Percentiles rank a stretch among this genome's conserved stretches.
phyloP scores from a whole-genome alignment of 2,113 vertebrate genomes.

The Cololabis saira region DNA sequence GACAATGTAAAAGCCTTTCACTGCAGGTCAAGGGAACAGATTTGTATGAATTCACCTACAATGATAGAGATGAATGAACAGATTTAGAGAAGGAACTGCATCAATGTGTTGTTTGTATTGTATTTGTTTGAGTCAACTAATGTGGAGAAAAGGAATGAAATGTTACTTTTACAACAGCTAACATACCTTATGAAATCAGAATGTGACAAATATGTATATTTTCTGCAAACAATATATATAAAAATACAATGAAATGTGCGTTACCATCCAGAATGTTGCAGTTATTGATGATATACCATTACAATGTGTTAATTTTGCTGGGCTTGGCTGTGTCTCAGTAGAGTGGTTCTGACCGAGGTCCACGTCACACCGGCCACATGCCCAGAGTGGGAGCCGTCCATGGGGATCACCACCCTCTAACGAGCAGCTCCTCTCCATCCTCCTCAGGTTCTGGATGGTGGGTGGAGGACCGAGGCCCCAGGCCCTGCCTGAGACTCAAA shows the following conservation, averaged over 20 bases:
- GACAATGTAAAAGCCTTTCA: too few relatives aligned
- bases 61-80: too few relatives aligned
- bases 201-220: neutral
- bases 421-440: slow-evolving; percentile 58
- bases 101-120: neutral
- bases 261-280: neutral
- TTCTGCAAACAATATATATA: neutral
- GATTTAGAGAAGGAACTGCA: neutral
- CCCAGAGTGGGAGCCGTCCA: slow-evolving; percentile 85
- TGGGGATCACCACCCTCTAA: slow-evolving; percentile 87
- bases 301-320: slow-evolving; percentile 58
- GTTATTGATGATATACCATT: slow-evolving; percentile 14
- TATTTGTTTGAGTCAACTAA: too few relatives aligned
- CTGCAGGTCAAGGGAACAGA: too few relatives aligned
- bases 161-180: too few relatives aligned
- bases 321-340: slow-evolving; percentile 77
- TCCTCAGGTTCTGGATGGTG: slow-evolving; percentile 81
- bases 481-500: slow-evolving; percentile 31
- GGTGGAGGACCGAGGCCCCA: slow-evolving; percentile 58
- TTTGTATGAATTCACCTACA: too few relatives aligned
- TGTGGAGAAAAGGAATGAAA: too few relatives aligned
- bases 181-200: neutral
- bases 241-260: neutral
- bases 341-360: slow-evolving; percentile 86
- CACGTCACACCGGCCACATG: slow-evolving; percentile 82